Conservation (phyloP, 2,888 invertebrate genomes). For the Andrena minutula region DNA sequence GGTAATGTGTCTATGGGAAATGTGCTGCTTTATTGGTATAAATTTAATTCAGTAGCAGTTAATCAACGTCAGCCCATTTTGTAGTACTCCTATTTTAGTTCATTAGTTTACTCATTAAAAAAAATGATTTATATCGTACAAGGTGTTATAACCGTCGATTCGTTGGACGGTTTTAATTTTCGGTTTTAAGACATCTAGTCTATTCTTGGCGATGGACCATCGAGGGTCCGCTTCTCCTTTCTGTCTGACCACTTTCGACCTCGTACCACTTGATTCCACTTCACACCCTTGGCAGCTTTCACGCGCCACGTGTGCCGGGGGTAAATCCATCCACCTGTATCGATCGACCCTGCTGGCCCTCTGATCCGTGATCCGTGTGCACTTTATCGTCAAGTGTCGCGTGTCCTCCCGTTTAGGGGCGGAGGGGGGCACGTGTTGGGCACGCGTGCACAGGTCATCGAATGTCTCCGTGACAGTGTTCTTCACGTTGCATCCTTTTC, state of each 20-base stretch:
- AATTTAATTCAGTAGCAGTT: too few relatives aligned
- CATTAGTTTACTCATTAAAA: too few relatives aligned
- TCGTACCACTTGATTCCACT: slow-evolving; percentile 64
- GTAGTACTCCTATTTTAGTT: too few relatives aligned
- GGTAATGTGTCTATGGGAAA: too few relatives aligned
- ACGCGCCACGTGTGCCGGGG: slow-evolving; percentile 36
- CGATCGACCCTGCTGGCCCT: slow-evolving; percentile 56
- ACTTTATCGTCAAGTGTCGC: slow-evolving; percentile 66
- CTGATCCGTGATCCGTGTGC: slow-evolving; percentile 73
- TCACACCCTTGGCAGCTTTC: slow-evolving; percentile 53
- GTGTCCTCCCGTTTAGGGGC: slow-evolving; percentile 22
- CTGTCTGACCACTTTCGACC: slow-evolving; percentile 55
- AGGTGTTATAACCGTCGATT: not conserved
- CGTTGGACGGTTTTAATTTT: not conserved
- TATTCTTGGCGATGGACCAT: not conserved
- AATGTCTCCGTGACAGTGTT: slow-evolving; percentile 1
- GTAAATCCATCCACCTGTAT: slow-evolving; percentile 54
- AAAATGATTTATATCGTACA: too few relatives aligned
- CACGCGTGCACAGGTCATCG: slow-evolving; percentile 20
- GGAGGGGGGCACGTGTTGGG: slow-evolving; percentile 29
- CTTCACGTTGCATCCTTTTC: not conserved
- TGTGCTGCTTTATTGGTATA: too few relatives aligned
- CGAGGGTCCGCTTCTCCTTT: slow-evolving; percentile 6
- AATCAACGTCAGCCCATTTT: too few relatives aligned
- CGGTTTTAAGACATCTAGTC: not conserved